Conservation (phyloP, 2,113 vertebrate genomes). For the Asarcornis scutulata region DNA sequence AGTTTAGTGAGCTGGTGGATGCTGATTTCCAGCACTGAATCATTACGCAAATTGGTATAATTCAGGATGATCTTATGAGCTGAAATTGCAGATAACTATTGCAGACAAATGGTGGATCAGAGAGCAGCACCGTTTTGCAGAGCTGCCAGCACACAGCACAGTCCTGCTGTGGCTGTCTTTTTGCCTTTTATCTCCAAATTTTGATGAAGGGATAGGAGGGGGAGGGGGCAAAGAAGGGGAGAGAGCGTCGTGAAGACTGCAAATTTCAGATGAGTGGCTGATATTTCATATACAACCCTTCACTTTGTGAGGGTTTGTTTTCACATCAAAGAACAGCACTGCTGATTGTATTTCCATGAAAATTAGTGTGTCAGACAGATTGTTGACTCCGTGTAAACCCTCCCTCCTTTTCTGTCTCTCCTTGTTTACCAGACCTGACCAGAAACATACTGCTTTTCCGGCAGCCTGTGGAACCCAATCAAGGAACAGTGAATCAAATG, state of each 20-base stretch:
- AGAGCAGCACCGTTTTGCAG: background rate
- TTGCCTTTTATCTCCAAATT: background rate
- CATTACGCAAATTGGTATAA: background rate
- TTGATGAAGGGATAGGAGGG: background rate
- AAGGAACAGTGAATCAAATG: background rate
- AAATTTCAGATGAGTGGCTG: background rate
- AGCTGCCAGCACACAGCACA: background rate
- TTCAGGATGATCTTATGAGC: background rate
- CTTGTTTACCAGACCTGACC: background rate
- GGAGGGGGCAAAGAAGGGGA: background rate
- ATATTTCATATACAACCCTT: background rate
- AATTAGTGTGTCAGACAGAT: background rate
- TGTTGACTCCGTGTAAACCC: background rate
- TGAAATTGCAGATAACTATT: background rate
- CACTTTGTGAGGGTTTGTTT: background rate
- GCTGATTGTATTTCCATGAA: background rate
- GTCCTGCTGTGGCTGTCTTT: background rate
- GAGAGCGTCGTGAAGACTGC: background rate
- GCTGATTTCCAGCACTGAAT: background rate
- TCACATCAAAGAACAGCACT: background rate
- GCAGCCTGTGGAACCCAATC: rapidly evolving
- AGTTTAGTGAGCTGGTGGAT: background rate
- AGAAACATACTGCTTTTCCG: background rate
- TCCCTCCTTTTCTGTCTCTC: background rate
- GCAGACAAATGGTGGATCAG: background rate